Conservation (phyloP, 2,113 vertebrate genomes). For the Hiodon alosoides region DNA sequence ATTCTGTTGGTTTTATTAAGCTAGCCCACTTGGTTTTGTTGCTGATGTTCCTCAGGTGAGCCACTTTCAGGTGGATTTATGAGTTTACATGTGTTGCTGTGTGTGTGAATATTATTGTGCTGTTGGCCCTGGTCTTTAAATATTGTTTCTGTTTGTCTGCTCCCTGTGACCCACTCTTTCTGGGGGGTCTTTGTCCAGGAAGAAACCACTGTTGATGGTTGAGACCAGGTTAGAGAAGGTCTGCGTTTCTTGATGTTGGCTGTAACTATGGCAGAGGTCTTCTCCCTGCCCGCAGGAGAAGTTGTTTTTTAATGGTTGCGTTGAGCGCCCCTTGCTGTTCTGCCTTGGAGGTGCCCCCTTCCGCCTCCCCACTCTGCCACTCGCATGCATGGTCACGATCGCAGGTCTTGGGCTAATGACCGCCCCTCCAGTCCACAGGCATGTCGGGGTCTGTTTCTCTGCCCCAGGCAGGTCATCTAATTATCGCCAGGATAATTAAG, state of each 20-base stretch:
- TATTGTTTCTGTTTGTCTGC: background rate
- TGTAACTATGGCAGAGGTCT: too few relatives aligned
- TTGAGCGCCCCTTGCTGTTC: too few relatives aligned
- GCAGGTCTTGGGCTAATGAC: constrained; percentile 34
- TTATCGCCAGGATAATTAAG: constrained; percentile 34
- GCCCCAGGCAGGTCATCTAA: constrained; percentile 27
- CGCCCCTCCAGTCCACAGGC: constrained; percentile 11
- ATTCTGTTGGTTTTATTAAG: too few relatives aligned
- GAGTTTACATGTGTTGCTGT: background rate
- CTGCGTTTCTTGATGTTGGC: too few relatives aligned
- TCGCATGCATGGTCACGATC: constrained; percentile 53
- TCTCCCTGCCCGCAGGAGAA: too few relatives aligned
- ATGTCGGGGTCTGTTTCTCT: constrained; percentile 5
- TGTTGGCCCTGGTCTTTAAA: background rate
- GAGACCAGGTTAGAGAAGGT: too few relatives aligned
- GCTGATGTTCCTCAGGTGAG: too few relatives aligned
- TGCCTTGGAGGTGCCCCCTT: constrained; percentile 10
- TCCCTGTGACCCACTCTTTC: too few relatives aligned
- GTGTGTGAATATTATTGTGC: background rate
- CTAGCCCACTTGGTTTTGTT: too few relatives aligned
- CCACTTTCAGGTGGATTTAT: too few relatives aligned
- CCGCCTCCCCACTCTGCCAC: constrained; percentile 26
- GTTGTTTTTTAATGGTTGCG: too few relatives aligned
- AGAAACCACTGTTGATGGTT: too few relatives aligned
- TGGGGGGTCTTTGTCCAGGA: background rate